phyloP scores from a whole-genome alignment of 2,888 invertebrate genomes.

The Ptycholaimellus sp. region DNA sequence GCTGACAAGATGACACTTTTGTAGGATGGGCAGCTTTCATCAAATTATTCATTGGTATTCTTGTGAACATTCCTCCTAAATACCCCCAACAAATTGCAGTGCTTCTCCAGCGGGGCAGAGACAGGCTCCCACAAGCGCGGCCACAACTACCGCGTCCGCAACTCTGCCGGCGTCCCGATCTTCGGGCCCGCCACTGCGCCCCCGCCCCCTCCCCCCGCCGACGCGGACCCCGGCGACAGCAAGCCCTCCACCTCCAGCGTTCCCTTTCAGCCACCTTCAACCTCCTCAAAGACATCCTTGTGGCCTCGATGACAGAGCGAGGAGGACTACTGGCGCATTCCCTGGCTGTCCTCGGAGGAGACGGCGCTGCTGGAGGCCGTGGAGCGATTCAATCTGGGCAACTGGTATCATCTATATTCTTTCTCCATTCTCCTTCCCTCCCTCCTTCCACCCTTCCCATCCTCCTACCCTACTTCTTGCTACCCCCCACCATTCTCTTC shows the following conservation, averaged over 20 bases:
- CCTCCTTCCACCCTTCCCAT: not conserved
- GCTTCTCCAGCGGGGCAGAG: conserved; percentile 6
- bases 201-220: no score
- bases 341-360: conserved; percentile 3
- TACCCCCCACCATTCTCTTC: no score
- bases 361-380: conserved; percentile 6
- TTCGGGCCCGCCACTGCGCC: not conserved
- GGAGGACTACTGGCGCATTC: not conserved
- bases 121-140: conserved; percentile 3
- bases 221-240: no score
- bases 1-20: no score
- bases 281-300: no score
- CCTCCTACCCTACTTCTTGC: not conserved
- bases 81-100: not conserved
- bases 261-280: no score
- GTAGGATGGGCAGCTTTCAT: no score
- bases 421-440: not conserved
- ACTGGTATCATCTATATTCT: conserved; percentile 2
- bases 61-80: not conserved
- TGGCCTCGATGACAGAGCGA: no score
- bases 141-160: conserved; percentile 4
- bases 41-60: no score
- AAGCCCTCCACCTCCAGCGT: no score
- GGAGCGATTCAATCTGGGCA: conserved; percentile 7
- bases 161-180: not conserved